Evolutionary conservation across 1,140 invertebrate species (phyloP), one percentile per base, ranked within the genome.

Genomic region (Spodoptera litura): DNA sequence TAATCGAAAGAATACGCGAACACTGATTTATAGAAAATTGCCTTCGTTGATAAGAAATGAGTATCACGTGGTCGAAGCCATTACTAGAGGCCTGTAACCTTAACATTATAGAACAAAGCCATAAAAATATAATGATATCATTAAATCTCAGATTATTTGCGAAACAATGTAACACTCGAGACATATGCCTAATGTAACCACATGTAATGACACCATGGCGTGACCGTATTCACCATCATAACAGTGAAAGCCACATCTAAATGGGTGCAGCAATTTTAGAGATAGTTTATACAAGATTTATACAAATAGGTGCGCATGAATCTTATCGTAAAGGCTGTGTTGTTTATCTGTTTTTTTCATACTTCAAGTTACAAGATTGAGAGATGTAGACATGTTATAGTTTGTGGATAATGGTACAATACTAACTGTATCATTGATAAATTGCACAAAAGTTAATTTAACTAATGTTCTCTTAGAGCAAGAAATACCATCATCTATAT

Each of bases 221-320:
- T 66, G 62, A 64, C 49, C n/a, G n/a, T 44, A 49, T 13, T 61
- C 15, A 4, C 38, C n/a, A 49, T 11, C 3, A 49, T 66, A 49
- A 25, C 62, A 66, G 62, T 66, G 62, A 66, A 66, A 66, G 62
- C 51, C 51, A 66, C 62, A 66, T 66, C 62, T 66, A 49, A 66
- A 66, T 66, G 62, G 62, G 62, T 66, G 38, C 62, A 66, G 62
- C 38, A 15, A 66, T 66, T 20, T 66, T 4, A 12, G 62, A 49
- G 62, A 66, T 66, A 66, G 38, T 49, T 20, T 20, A 20, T 49
- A 64, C 35, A 4, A 44, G 35, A 44, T 64, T 64, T 11, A 31
- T 59, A 31, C 5, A 61, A 44, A 44, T 31, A 61, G 6, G 55
- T n/a, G 38, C 38, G 49, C 9, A 10, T n/a, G 20, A 44, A 64